A percentile compares a stretch with the other conserved stretches of the same genome.
phyloP scores from a whole-genome alignment of 2,888 invertebrate genomes.

The Rugalucina vietnamica region DNA sequence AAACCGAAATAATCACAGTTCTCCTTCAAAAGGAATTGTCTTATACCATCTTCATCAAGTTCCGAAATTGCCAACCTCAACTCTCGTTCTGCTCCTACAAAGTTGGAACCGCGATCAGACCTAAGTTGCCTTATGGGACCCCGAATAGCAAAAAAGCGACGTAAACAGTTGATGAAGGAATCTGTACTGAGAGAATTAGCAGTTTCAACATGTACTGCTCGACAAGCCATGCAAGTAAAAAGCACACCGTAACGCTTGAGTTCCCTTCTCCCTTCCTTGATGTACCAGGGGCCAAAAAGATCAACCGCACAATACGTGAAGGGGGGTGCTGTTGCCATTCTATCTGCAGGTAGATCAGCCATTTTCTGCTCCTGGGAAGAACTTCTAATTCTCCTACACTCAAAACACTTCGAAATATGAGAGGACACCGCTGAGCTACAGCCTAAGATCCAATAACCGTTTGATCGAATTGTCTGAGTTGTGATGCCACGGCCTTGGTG shows the following conservation, averaged over 20 bases:
- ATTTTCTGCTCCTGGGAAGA: constrained; percentile 70
- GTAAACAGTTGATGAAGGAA: constrained; percentile 60
- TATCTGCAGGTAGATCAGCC: constrained; percentile 76
- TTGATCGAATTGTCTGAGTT: constrained; percentile 48
- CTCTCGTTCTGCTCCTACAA: constrained; percentile 63
- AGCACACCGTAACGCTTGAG: constrained; percentile 76
- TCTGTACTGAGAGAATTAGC: constrained; percentile 55
- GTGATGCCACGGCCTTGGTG: constrained; percentile 65
- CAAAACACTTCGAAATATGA: constrained; percentile 69
- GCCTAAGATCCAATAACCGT: constrained; percentile 76
- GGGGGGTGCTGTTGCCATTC: constrained; percentile 71
- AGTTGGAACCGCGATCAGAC: constrained; percentile 69
- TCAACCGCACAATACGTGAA: constrained; percentile 79
- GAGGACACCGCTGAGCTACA: constrained; percentile 63
- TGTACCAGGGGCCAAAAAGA: constrained; percentile 76
- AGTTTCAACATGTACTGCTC: constrained; percentile 76
- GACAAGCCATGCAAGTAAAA: constrained; percentile 76
- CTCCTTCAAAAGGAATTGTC: constrained; percentile 1
- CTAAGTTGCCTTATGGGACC: constrained; percentile 59
- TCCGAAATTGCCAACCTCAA: constrained; percentile 3
- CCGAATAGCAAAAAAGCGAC: constrained; percentile 62
- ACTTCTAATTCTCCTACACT: constrained; percentile 69
- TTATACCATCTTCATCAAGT: constrained; percentile 1
- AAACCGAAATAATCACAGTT: constrained; percentile 18
- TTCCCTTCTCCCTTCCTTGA: constrained; percentile 69